These are phyloP conservation scores for Thamnaconus septentrionalis DNA, from an alignment of 2,113 vertebrate species.

Conservation along the genomic window DNA sequence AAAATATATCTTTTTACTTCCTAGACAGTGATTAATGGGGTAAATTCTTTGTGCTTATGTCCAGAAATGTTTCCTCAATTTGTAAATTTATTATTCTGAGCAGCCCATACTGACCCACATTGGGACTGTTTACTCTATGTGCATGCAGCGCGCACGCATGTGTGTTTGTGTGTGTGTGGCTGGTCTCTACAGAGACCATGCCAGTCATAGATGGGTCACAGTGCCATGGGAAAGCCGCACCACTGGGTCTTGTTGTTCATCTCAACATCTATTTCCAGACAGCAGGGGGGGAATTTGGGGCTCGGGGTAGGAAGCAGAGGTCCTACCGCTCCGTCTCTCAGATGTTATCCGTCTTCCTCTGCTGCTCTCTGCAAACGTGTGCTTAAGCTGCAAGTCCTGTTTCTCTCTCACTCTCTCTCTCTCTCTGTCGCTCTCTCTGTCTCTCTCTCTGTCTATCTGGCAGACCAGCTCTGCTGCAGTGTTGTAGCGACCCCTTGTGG, in stretches of 20 bases:
- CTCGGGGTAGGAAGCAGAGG: constrained; percentile 67
- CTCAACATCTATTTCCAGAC: constrained; percentile 73
- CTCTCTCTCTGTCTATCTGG: constrained; percentile 22
- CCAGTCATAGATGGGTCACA: constrained; percentile 70
- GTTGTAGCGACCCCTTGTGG: constrained; percentile 63
- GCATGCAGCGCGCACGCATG: background rate
- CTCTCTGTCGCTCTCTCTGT: constrained; percentile 17
- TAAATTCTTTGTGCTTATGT: no score
- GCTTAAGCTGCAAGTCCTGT: constrained; percentile 19
- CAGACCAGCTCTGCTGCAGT: constrained; percentile 24
- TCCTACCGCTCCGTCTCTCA: constrained; percentile 40
- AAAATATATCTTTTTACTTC: no score
- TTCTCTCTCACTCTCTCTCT: background rate
- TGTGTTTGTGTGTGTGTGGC: constrained; percentile 16
- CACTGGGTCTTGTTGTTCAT: constrained; percentile 65
- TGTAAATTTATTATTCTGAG: no score
- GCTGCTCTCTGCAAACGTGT: constrained; percentile 32
- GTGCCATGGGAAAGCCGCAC: constrained; percentile 76
- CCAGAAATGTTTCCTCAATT: no score
- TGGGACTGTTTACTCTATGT: background rate
- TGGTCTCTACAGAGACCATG: constrained; percentile 55
- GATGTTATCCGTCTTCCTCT: constrained; percentile 70
- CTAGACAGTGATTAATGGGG: no score
- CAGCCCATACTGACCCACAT: background rate
- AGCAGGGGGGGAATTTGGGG: constrained; percentile 49